Base-by-base conservation (phyloP, 2,888 invertebrate genomes). In the Orchestes rusci region DNA sequence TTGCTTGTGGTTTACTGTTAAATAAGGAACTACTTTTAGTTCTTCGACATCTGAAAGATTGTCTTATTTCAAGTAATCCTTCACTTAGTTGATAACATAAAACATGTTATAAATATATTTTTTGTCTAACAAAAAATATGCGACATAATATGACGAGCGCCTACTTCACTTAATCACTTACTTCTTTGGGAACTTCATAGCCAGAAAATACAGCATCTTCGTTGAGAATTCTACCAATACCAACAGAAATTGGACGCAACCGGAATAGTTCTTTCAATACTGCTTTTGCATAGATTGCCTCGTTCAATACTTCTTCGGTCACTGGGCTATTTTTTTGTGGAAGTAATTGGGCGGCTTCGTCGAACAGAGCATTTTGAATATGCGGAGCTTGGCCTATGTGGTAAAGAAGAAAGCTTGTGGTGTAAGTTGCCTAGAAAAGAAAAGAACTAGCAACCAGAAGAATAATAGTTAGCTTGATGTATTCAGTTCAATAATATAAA, bases 241-340 rank as follows among this genome's bases (percentile, higher is more conserved):
- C 92, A 43, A 92, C 73, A 0, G 91, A 81, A 18, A 92, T 80
- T 1, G 92, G 92, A 67, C 86, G 82, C 35, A 92, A 62, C 48
- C 92, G 73, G 17, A 90, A 72, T 3, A 82, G 80, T 68, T 95
- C 95, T 63, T 92, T 94, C 1, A 94, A 68, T 53, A 84, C 82
- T 30, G 87, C 84, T 61, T 84, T 82, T 0, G 85, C 71, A 60
- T 87, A 93, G 0, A 70, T 66, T 10, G 89, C 82, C 40, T 80
- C 73, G 16, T 71, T 67, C 35, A 82, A 61, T 20, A 73, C 67
- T 27, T 80, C 78, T 2, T 73, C 61, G 0, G 80, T 79, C 1
- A 86, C 67, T 1, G 67, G 54, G 23, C 73, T 68, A 37, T 73
- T 61, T 23, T 69, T 61, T 27, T 66, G 57, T 0, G 78, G 75